Conservation (phyloP, 2,113 vertebrate genomes). For the Phodopus roborovskii region DNA sequence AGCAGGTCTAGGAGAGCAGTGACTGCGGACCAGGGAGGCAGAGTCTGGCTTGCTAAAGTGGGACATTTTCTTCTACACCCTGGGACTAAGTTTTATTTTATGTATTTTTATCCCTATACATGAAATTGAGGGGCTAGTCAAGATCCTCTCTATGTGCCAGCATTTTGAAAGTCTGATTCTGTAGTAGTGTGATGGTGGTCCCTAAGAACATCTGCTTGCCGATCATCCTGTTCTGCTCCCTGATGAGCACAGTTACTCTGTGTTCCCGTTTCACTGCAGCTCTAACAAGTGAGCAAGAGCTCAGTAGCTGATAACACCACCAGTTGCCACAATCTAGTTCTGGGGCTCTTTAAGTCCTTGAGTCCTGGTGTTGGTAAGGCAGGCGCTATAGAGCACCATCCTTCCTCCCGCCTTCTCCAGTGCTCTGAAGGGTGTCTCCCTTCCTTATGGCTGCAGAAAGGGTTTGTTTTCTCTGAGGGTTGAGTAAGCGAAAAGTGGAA, state of each 20-base stretch:
- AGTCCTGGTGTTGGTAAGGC: not conserved
- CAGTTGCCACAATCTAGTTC: not conserved
- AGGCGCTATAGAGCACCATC: too few species aligned
- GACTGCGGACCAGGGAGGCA: not conserved
- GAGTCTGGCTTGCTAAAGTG: not conserved
- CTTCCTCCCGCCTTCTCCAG: not conserved
- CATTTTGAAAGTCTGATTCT: constrained; percentile 28
- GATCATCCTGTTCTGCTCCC: not conserved
- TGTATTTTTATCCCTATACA: not conserved
- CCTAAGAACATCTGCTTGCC: not conserved
- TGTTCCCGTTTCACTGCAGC: not conserved
- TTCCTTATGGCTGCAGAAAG: not conserved
- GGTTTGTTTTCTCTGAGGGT: not conserved
- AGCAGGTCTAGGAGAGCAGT: not conserved
- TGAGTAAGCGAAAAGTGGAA: not conserved
- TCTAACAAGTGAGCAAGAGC: not conserved
- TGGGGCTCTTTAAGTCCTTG: not conserved
- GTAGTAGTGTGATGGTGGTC: not conserved
- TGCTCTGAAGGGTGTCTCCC: too few species aligned
- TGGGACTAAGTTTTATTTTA: not conserved
- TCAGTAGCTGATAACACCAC: not conserved
- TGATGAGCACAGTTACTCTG: too few species aligned
- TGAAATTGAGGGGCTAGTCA: too few species aligned
- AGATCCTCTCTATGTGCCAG: not conserved
- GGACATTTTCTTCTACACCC: not conserved